Conservation (phyloP, 2,888 invertebrate genomes). For the Drosophila sordidapex region DNA sequence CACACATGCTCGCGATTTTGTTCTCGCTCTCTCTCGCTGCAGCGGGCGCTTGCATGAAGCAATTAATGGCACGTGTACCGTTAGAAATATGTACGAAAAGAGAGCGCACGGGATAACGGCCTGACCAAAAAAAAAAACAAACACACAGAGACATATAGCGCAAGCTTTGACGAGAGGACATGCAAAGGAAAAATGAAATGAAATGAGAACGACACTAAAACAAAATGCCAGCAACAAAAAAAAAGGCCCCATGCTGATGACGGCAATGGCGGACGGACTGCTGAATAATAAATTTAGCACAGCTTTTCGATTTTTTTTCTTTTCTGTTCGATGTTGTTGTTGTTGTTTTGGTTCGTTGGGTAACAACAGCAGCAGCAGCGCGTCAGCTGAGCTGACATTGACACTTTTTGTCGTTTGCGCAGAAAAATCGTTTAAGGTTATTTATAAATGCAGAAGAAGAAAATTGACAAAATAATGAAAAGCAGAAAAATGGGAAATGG, state of each 20-base stretch:
- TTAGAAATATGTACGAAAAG: constrained; percentile 39
- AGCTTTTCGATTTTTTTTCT: constrained; percentile 70
- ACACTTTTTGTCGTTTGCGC: constrained; percentile 70
- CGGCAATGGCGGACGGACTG: constrained; percentile 54
- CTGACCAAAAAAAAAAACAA: constrained; percentile 15
- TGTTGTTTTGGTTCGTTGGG: constrained; percentile 36
- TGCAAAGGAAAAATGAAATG: constrained; percentile 13
- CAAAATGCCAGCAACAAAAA: constrained; percentile 23
- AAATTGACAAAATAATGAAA: constrained; percentile 17
- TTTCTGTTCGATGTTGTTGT: constrained; percentile 22
- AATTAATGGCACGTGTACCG: constrained; percentile 72
- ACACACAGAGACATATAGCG: neutral
- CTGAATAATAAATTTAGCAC: constrained; percentile 79
- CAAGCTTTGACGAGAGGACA: constrained; percentile 19
- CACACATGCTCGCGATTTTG: neutral
- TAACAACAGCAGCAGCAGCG: constrained; percentile 46
- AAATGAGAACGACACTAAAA: constrained; percentile 36
- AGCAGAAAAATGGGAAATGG: constrained; percentile 16
- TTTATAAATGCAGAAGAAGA: constrained; percentile 60
- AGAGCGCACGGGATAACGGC: constrained; percentile 21
- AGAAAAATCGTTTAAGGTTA: constrained; percentile 72
- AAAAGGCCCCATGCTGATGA: constrained; percentile 35
- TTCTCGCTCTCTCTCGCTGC: constrained; percentile 1
- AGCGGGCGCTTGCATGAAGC: constrained; percentile 43
- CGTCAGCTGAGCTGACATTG: constrained; percentile 77